Evolutionary conservation across 37 sponge, comb jelly and placozoan genomes (phyloP), one percentile per base, ranked within the genome.

Genomic region (Dysidea cf. avara): DNA sequence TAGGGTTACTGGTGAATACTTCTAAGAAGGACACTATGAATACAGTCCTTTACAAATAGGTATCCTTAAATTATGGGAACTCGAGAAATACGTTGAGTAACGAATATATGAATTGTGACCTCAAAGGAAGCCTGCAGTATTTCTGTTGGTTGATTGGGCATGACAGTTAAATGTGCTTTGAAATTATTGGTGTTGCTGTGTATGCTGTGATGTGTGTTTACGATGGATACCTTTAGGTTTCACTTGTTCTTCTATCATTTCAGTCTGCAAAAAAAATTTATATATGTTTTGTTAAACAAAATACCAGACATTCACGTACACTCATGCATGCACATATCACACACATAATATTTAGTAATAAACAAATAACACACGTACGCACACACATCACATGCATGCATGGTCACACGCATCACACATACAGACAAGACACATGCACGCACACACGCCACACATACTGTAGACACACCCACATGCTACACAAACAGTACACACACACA

Each of bases 231-330:
- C 83, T 83, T 79, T 90, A 59, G 81, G 80, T 3, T 69, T 61
- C 29, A 94, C 81, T 46, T 77, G 69, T 32, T 94, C 95, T 53
- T 90, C 91, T n/a, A 94, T 34, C 72, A 94, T 83, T 35, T 94
- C 95, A 33, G 79, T 81, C 95, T 94, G 60, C 14, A 75, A 22
- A 17, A 14, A 61, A n/a, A 66, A 12, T 26, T 28, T 56, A 13
- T 56, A 56, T 12, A 56, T 13, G 21, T 56, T 14, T 13, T 29
- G 7, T 7, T 7, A 26, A 6, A 29, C 25, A 56, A 13, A 29
- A 16, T 13, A 49, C 16, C 58, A 56, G 7, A 61, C 63, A 61
- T 32, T 28, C 63, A 61, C 63, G 26, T 35, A 61, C 63, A 61
- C 63, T 28, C 63, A 61, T 32, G 35, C 63, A 61, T 32, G 26